Evolutionary conservation across 2,113 vertebrate species (phyloP), one percentile per base, ranked within the genome.

Genomic region (Cebus imitator): DNA sequence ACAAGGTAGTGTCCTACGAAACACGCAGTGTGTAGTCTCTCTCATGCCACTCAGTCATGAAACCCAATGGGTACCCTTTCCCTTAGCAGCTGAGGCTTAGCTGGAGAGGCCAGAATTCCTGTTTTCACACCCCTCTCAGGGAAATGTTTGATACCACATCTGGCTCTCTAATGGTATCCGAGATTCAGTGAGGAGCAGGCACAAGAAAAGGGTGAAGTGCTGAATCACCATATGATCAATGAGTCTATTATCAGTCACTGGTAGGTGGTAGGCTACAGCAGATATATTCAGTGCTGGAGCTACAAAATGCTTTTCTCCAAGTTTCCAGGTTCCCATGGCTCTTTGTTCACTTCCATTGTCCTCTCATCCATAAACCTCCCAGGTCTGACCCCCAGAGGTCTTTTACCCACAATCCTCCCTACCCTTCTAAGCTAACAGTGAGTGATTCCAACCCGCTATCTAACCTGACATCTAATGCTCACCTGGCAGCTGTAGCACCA

Each of bases 341-440:
- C 86, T 30, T 6, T 78, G 6, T 68, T 91, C 52, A 79, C n/a
- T 9, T 79, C 10, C 13, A 4, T 4, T 21, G 20, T 17, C 68
- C 40, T 92, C 72, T 35, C 17, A 40, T 35, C 57, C 18, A 40
- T 18, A 90, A 57, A 55, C 9, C 48, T 50, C 48, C 68, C 30
- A 40, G 43, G 18, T 35, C 50, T 35, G 55, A 64, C 52, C 37
- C 18, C 57, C 16, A 16, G 8, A 61, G 20, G 30, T 55, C 9
- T 92, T 40, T 52, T 48, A 64, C 58, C 50, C 52, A 37, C 16
- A 85, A 1, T 90, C 73, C 20, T 30, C 32, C 21, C 37, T 40
- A 2, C 1, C 17, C 4, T 5, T 4, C 3, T 43, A 17, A 16
- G 35, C 68, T 0, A 78, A 14, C n/a, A 45, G 8, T 8, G 76